Percentiles rank a stretch among this genome's conserved stretches.
Conservation (phyloP, 2,113 vertebrate genomes). For the Callaeas wilsoni region DNA sequence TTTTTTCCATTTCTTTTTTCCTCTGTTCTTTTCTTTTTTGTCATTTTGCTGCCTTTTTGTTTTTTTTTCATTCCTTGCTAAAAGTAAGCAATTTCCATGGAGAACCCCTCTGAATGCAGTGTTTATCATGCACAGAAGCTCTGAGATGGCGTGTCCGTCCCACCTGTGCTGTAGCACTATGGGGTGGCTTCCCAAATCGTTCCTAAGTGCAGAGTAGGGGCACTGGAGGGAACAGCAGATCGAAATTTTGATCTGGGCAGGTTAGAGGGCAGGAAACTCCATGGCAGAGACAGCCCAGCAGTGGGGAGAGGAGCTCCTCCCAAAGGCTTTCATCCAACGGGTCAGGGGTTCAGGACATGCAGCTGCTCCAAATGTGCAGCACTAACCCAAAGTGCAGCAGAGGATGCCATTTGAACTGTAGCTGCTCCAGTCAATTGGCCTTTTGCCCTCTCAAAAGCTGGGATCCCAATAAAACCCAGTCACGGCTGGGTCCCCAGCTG, state of each 20-base stretch:
- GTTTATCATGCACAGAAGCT: neutral
- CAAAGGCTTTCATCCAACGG: rapidly evolving
- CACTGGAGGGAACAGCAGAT: neutral
- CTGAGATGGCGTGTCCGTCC: neutral
- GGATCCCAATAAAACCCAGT: neutral
- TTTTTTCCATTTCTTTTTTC: neutral
- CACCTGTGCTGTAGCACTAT: neutral
- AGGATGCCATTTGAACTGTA: neutral
- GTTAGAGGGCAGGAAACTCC: neutral
- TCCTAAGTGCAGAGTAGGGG: neutral
- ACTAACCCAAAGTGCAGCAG: neutral
- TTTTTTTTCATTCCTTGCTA: neutral
- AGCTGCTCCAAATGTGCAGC: neutral
- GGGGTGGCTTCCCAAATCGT: neutral
- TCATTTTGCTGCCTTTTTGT: neutral
- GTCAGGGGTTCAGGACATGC: neutral
- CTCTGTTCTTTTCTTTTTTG: neutral
- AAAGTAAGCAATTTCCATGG: neutral
- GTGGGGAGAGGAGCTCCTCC: neutral
- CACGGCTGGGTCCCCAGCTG: neutral
- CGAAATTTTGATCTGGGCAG: neutral
- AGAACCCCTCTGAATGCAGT: neutral
- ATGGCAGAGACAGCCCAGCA: neutral
- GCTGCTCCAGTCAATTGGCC: neutral
- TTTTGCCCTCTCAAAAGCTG: neutral